These are phyloP conservation scores for Amphiprion percula DNA, from an alignment of 2,113 vertebrate genomes.

Conservation along the genomic window DNA sequence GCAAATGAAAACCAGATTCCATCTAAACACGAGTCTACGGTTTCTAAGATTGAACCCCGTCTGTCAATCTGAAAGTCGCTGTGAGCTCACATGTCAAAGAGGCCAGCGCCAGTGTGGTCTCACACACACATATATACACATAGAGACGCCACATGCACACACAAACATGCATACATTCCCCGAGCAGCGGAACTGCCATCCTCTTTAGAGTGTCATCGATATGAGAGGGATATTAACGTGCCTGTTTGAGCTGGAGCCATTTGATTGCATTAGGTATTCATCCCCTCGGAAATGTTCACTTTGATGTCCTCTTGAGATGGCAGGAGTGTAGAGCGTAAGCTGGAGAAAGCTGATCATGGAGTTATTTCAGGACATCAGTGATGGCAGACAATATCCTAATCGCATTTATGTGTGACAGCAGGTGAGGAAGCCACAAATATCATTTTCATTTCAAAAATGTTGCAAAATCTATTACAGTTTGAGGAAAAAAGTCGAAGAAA, in stretches of 20 bases:
- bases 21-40: slow-evolving; percentile 69
- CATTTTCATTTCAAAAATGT: background rate
- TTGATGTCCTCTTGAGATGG: slow-evolving; percentile 11
- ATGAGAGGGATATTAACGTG: slow-evolving; percentile 48
- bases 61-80: slow-evolving; percentile 62
- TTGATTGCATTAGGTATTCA: slow-evolving; percentile 77
- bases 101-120: slow-evolving; percentile 64
- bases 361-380: slow-evolving; percentile 37
- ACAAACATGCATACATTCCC: slow-evolving; percentile 24
- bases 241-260: slow-evolving; percentile 61
- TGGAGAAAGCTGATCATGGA: slow-evolving; percentile 24
- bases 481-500: background rate
- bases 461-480: background rate
- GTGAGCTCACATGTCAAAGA: slow-evolving; percentile 71
- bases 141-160: slow-evolving; percentile 24
- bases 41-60: slow-evolving; percentile 67
- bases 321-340: background rate
- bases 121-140: slow-evolving; percentile 17
- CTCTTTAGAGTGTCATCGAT: slow-evolving; percentile 53
- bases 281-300: slow-evolving; percentile 40
- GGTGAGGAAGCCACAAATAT: slow-evolving; percentile 1
- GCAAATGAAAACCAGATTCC: slow-evolving; percentile 80
- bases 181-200: slow-evolving; percentile 28
- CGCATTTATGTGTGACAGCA: background rate
- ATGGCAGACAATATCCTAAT: background rate